Evolutionary conservation across 2,113 vertebrate species (phyloP), one percentile per base, ranked within the genome.

Genomic region (Pangasianodon hypophthalmus): DNA sequence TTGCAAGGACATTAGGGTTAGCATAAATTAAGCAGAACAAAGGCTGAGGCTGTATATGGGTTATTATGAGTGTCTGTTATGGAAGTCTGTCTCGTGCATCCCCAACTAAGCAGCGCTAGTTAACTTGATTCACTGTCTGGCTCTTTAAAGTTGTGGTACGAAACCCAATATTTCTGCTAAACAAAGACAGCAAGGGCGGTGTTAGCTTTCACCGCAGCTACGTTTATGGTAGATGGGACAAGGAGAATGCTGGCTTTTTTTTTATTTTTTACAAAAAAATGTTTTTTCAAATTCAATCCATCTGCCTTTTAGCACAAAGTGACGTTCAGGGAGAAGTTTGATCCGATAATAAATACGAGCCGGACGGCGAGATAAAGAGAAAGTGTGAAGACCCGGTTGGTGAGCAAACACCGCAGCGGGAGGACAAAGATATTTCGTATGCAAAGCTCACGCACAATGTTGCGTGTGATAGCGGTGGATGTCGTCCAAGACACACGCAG

Each of bases 401-500:
- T 92, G 91, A 93, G 94, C 94, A 95, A 96, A 96, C 94, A 95
- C 89, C 86, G 75, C 54, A 91, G 91, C 87, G 93, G 95, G 88
- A 90, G 58, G 95, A 96, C 95, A 96, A 96, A 96, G 95, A 95
- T 96, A 95, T 96, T 96, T 96, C 94, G 93, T 95, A 96, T 96
- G 95, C 95, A 96, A 96, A 96, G 95, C 96, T 95, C 50, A 52
- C 93, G 94, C 96, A 95, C 95, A 95, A 94, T 95, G 95, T 95
- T 93, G 94, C 94, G 94, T 95, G 95, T 95, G 95, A 96, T 96
- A 96, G 95, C 93, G 91, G 75, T 88, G 92, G 93, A 95, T 95
- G 94, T 92, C 81, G 92, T 96, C 96, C 96, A 96, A 96, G 95
- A 96, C 95, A 95, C 95, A 96, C 93, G 94, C 93, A 91, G 93